phyloP scores from a whole-genome alignment of 2,113 vertebrate genomes.

The Ophiodon elongatus region DNA sequence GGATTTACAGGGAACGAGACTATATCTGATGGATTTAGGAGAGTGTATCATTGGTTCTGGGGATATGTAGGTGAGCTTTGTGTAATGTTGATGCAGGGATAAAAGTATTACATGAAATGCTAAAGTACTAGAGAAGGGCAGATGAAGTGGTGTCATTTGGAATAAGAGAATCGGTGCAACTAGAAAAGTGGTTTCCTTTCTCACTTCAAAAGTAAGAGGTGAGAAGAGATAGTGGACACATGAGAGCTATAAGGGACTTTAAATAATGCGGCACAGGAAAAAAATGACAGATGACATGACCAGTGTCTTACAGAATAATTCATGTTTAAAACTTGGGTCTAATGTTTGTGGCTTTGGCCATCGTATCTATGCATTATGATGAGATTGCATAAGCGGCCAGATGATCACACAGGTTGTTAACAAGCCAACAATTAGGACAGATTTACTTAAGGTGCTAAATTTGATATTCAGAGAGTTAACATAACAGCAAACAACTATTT shows the following conservation, averaged over 20 bases:
- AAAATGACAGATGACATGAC: background rate
- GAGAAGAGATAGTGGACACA: background rate
- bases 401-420: background rate
- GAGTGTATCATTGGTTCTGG: conserved; percentile 46
- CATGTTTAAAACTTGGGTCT: background rate
- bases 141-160: conserved; percentile 53
- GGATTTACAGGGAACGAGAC: conserved; percentile 50
- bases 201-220: conserved; percentile 17
- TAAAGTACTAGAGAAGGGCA: conserved; percentile 53
- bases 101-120: conserved; percentile 66
- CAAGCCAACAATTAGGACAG: too few relatives aligned
- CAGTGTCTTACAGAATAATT: background rate
- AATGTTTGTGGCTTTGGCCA: background rate
- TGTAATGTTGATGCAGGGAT: conserved; percentile 64
- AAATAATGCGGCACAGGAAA: conserved; percentile 14
- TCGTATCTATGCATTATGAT: background rate
- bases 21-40: conserved; percentile 68
- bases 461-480: background rate
- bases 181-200: conserved; percentile 39
- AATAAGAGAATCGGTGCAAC: conserved; percentile 28
- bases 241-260: conserved; percentile 15
- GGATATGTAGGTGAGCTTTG: conserved; percentile 57
- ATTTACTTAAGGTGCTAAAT: background rate
- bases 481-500: background rate
- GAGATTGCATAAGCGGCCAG: background rate